Evolutionary conservation across 2,888 invertebrate species (phyloP).

Genomic region (Epinotia demarniana): DNA sequence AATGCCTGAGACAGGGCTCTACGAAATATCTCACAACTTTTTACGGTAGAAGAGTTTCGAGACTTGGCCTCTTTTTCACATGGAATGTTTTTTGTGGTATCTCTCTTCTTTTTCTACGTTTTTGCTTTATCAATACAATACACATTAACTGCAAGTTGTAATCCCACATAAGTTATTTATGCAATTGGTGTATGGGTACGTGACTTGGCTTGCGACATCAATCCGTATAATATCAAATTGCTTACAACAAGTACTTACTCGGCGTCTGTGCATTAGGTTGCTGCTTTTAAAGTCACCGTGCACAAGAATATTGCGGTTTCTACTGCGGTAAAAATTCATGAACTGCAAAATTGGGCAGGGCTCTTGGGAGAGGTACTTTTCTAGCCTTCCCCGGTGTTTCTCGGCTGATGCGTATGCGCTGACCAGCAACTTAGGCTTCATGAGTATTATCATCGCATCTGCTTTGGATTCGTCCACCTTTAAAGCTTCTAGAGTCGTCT

Average conservation of each 20-base stretch:
- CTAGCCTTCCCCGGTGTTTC: slow-evolving; percentile 52
- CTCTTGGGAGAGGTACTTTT: slow-evolving; percentile 48
- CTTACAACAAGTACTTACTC: slow-evolving; percentile 44
- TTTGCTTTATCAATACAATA: too few relatives aligned
- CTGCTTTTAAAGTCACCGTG: slow-evolving; percentile 63
- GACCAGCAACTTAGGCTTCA: slow-evolving; percentile 33
- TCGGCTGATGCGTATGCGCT: slow-evolving; percentile 51
- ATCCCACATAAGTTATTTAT: too few relatives aligned
- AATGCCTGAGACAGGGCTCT: too few relatives aligned
- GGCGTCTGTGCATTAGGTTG: slow-evolving; percentile 55
- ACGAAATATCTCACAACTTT: too few relatives aligned
- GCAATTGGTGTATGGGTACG: too few relatives aligned
- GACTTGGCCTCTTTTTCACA: too few relatives aligned
- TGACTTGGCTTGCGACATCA: too few relatives aligned
- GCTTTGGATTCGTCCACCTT: slow-evolving; percentile 9
- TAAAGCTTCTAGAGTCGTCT: slow-evolving; percentile 46
- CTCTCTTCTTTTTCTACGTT: too few relatives aligned
- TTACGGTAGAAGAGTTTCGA: too few relatives aligned
- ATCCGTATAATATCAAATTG: neutral
- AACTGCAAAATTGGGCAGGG: slow-evolving; percentile 20
- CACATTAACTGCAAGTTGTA: too few relatives aligned
- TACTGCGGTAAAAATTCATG: neutral
- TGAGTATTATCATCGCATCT: neutral
- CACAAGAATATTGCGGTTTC: slow-evolving; percentile 52
- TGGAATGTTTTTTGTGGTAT: too few relatives aligned